A percentile compares a stretch with the other conserved stretches of the same genome.
phyloP scores from a whole-genome alignment of 2,888 invertebrate species.

The Eupithecia pulchellata region DNA sequence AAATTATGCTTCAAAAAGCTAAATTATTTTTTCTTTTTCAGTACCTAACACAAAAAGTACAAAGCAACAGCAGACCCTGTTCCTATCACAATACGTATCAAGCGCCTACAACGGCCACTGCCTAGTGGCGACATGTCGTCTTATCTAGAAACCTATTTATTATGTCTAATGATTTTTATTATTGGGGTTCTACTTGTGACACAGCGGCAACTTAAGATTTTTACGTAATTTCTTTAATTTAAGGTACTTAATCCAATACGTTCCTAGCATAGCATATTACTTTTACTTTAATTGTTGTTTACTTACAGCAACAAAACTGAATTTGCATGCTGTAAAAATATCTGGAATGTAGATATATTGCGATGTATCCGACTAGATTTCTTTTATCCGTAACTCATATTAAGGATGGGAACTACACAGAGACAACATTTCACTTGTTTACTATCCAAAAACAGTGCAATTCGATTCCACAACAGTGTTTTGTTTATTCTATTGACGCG shows the following conservation, averaged over 20 bases:
- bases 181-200: slow-evolving; percentile 56
- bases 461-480: too few species aligned
- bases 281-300: too few species aligned
- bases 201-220: slow-evolving; percentile 45
- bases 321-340: too few species aligned
- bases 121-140: slow-evolving; percentile 73
- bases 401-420: not conserved
- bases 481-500: not conserved
- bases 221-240: not conserved
- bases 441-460: too few species aligned
- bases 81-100: slow-evolving; percentile 50
- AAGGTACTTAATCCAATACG: not conserved
- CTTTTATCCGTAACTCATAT: too few species aligned
- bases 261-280: not conserved
- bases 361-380: too few species aligned
- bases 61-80: slow-evolving; percentile 1
- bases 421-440: not conserved
- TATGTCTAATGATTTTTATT: slow-evolving; percentile 71
- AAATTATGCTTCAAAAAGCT: too few species aligned
- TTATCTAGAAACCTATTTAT: slow-evolving; percentile 77
- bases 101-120: slow-evolving; percentile 53
- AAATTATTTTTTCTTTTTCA: not conserved
- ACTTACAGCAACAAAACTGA: too few species aligned
- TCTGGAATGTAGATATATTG: too few species aligned
- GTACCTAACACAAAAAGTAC: not conserved